phyloP scores from a whole-genome alignment of 1,140 invertebrate species.

The Chironomus tepperi region DNA sequence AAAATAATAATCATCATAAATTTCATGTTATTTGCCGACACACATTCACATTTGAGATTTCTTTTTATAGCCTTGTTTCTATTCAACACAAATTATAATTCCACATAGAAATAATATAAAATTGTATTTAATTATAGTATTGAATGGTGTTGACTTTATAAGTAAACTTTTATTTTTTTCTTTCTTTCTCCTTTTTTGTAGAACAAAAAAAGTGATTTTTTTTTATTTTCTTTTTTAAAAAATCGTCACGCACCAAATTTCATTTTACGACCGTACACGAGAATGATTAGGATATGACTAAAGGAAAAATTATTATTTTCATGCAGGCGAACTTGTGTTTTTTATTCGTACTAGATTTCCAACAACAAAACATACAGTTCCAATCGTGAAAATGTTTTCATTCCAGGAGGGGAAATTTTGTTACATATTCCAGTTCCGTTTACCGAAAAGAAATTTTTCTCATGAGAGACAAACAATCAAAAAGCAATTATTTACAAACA shows the following conservation, averaged over 20 bases:
- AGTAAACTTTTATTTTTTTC: neutral
- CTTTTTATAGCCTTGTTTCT: neutral
- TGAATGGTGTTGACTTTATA: constrained; percentile 6
- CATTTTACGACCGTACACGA: neutral
- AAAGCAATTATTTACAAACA: constrained; percentile 23
- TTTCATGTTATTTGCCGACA: no score
- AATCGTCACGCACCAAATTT: neutral
- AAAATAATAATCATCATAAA: no score
- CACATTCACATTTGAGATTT: neutral
- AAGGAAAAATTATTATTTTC: neutral
- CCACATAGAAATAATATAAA: neutral
- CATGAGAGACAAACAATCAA: constrained; percentile 21
- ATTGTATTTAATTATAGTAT: neutral
- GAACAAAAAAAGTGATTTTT: neutral
- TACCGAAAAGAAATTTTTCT: neutral
- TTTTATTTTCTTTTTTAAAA: neutral
- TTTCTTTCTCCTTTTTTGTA: neutral
- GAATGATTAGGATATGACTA: neutral
- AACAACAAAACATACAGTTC: neutral
- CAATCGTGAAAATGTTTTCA: neutral
- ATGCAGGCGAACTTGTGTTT: neutral
- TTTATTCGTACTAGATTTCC: neutral
- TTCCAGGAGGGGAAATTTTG: neutral
- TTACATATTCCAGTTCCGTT: neutral
- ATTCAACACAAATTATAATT: neutral